Conservation (phyloP, 2,797 vertebrate genomes). For the Megalops cyprinoides region DNA sequence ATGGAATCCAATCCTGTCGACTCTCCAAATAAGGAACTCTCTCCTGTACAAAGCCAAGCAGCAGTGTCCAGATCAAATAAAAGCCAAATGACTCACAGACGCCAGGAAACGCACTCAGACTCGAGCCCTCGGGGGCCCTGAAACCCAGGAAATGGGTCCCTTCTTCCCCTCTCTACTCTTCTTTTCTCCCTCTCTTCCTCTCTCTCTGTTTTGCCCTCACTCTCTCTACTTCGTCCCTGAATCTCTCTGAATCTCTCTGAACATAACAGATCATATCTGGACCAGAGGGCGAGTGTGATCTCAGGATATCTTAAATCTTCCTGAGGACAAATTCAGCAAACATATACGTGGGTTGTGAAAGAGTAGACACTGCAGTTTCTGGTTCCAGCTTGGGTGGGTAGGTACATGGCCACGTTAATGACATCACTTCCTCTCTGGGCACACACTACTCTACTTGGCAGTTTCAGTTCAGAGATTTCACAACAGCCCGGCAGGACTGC, state of each 20-base stretch:
- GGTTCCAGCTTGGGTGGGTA: too few species aligned
- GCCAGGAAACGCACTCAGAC: neutral
- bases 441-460: neutral
- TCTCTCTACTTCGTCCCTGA: too few species aligned
- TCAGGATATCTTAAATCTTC: neutral
- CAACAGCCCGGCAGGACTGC: too few species aligned
- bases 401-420: neutral
- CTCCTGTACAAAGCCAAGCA: neutral
- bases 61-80: neutral
- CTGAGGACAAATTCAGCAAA: neutral
- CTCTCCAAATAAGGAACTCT: neutral
- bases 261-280: neutral
- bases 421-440: constrained; percentile 1
- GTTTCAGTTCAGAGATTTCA: neutral
- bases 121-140: neutral
- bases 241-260: too few species aligned
- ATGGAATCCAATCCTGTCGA: neutral
- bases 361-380: neutral
- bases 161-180: too few species aligned
- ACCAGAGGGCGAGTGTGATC: neutral
- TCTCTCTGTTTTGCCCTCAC: too few species aligned
- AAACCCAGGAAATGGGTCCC: neutral
- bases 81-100: neutral
- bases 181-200: too few species aligned
- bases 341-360: neutral